Evolutionary conservation across 2,888 invertebrate species (phyloP).

Genomic region (Tenthredo notha): DNA sequence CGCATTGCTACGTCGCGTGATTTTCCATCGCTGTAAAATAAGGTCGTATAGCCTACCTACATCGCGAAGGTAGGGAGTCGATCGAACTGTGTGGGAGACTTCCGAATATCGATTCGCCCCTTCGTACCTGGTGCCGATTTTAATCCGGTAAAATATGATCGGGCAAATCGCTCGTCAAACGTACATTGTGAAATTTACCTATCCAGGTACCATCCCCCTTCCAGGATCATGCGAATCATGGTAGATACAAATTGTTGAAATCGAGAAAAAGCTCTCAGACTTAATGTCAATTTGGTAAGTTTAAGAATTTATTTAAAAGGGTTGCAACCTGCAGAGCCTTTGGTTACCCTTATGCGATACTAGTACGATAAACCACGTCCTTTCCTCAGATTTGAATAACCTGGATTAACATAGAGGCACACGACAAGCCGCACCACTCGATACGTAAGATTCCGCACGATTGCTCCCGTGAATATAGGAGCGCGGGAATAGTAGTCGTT

Average conservation of each 20-base stretch:
- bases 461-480: neutral
- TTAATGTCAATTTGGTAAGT: neutral
- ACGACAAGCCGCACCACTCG: conserved; percentile 14
- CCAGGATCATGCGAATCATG: neutral
- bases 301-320: neutral
- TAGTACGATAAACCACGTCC: conserved; percentile 17
- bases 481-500: neutral
- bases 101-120: conserved; percentile 42
- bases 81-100: conserved; percentile 35
- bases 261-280: neutral
- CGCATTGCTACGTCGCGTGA: conserved; percentile 47
- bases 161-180: conserved; percentile 46
- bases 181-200: neutral
- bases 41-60: conserved; percentile 16
- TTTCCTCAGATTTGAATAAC: conserved; percentile 33
- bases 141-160: conserved; percentile 49
- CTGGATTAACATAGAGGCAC: conserved; percentile 33
- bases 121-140: conserved; percentile 52
- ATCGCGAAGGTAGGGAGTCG: conserved; percentile 32
- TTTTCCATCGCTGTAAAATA: conserved; percentile 11
- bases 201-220: neutral
- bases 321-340: neutral
- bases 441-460: conserved; percentile 46
- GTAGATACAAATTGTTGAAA: neutral
- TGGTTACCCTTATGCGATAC: neutral